Evolutionary conservation across 2,797 vertebrate genomes (phyloP).

Genomic region (Melanogrammus aeglefinus): DNA sequence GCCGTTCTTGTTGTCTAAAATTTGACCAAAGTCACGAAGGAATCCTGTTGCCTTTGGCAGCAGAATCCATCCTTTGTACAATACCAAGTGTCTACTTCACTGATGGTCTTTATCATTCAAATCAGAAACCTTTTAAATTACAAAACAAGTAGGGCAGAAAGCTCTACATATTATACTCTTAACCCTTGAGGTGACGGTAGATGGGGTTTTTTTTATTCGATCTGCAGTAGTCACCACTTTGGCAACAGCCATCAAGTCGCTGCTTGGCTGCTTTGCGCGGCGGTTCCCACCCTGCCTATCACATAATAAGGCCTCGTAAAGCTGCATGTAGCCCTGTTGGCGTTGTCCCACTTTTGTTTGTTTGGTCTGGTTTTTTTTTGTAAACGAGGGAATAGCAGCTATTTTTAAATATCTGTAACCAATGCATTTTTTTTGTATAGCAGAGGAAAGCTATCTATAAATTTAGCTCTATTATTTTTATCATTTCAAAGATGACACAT

Average conservation of each 20-base stretch:
- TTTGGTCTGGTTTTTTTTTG: constrained; percentile 35
- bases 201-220: background rate
- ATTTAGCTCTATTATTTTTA: background rate
- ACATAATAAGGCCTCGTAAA: constrained; percentile 53
- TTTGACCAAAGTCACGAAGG: background rate
- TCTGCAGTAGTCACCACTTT: constrained; percentile 11
- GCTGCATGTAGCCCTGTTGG: constrained; percentile 55
- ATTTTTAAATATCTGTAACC: constrained; percentile 26
- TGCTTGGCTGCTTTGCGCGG: constrained; percentile 67
- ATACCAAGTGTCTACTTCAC: background rate
- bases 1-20: background rate
- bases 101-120: background rate
- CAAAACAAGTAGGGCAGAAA: background rate
- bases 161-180: background rate
- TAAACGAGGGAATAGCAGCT: constrained; percentile 14
- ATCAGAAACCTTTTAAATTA: background rate
- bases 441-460: constrained; percentile 5
- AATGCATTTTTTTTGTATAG: constrained; percentile 19
- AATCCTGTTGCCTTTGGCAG: background rate
- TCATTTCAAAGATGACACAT: background rate
- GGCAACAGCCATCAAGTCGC: constrained; percentile 33
- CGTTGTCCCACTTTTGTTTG: constrained; percentile 46
- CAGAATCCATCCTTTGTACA: background rate
- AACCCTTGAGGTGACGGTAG: background rate
- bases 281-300: constrained; percentile 53